Evolutionary conservation across 2,113 vertebrate species (phyloP).

Genomic region (Oryzias javanicus): DNA sequence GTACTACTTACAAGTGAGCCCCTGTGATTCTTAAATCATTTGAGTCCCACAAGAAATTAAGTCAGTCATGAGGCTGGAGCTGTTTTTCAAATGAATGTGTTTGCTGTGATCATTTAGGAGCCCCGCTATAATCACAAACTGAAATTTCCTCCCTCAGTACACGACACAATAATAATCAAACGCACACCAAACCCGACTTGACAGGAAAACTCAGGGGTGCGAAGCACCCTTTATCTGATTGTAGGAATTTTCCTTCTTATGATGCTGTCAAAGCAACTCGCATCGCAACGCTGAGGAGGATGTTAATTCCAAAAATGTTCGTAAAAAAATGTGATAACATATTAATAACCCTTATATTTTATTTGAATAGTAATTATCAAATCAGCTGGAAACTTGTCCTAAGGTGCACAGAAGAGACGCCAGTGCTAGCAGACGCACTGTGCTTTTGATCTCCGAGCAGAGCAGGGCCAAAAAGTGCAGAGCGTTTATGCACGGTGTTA

Average conservation of each 20-base stretch:
- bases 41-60: conserved; percentile 5
- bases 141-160: conserved; percentile 31
- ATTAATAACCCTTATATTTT: background rate
- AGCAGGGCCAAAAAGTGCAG: conserved; percentile 14
- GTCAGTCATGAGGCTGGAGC: background rate
- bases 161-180: conserved; percentile 61
- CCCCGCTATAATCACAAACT: conserved; percentile 9
- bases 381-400: conserved; percentile 47
- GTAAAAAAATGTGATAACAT: background rate
- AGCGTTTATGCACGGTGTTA: conserved; percentile 53
- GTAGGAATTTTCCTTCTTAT: conserved; percentile 45
- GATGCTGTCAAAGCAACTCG: conserved; percentile 30
- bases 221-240: conserved; percentile 44
- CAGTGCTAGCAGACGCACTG: conserved; percentile 20
- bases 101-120: conserved; percentile 22
- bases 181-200: conserved; percentile 40
- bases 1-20: conserved; percentile 11
- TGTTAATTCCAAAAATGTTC: conserved; percentile 20
- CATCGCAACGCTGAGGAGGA: conserved; percentile 15
- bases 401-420: conserved; percentile 32
- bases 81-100: conserved; percentile 1
- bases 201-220: conserved; percentile 39
- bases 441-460: conserved; percentile 51
- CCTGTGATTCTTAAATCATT: conserved; percentile 9
- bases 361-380: fast-evolving